These are phyloP conservation scores for Eulemur mongoz DNA, from an alignment of 2,797 vertebrate genomes.

Conservation along the genomic window DNA sequence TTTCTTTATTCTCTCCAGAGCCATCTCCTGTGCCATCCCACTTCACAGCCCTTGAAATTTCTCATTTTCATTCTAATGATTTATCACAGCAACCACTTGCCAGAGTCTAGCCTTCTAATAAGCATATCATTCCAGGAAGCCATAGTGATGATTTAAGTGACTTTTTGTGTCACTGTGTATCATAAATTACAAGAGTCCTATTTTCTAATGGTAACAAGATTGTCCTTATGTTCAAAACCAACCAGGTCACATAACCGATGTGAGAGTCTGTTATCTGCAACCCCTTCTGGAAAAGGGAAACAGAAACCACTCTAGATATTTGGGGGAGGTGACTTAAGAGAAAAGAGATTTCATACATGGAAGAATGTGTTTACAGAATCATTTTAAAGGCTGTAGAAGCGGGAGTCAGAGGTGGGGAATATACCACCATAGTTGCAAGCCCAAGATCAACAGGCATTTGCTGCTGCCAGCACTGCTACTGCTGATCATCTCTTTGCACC, in stretches of 20 bases:
- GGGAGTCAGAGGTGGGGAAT: no score
- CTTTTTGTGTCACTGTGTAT: background rate
- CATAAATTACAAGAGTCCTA: background rate
- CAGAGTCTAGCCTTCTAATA: background rate
- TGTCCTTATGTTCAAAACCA: background rate
- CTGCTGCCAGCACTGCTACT: background rate
- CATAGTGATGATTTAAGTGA: background rate
- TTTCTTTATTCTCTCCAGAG: background rate
- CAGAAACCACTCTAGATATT: background rate
- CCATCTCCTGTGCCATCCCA: no score
- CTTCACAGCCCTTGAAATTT: background rate
- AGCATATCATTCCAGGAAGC: background rate
- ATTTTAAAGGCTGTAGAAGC: background rate
- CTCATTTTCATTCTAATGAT: background rate
- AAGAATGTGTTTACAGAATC: background rate
- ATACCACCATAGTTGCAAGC: background rate
- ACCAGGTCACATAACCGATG: background rate
- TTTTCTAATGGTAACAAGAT: background rate
- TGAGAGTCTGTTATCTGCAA: background rate
- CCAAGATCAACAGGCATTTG: background rate
- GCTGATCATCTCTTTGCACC: background rate
- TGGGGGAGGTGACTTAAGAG: background rate
- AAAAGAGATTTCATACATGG: background rate
- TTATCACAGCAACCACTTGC: background rate
- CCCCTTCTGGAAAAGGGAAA: background rate